A percentile compares a stretch with the other conserved stretches of the same genome.
Evolutionary conservation across 2,888 invertebrate genomes (phyloP).

Genomic region (Hoplodrina blanda): DNA sequence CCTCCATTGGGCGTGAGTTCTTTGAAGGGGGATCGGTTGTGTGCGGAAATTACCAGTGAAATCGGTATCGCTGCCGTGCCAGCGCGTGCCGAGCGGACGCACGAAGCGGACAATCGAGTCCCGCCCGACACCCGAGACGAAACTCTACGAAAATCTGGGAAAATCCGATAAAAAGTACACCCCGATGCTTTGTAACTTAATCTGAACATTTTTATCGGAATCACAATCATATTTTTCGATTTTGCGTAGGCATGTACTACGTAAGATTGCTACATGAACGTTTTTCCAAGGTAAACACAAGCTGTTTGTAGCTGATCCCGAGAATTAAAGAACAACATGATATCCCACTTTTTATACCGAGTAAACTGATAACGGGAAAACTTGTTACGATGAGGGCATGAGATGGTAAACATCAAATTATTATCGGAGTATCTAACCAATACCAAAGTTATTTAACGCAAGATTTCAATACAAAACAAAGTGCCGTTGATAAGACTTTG

Average conservation of each 20-base stretch:
- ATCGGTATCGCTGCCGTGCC: conserved; percentile 73
- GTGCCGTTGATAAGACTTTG: neutral
- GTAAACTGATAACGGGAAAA: conserved; percentile 27
- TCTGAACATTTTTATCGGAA: conserved; percentile 27
- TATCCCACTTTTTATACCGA: conserved; percentile 15
- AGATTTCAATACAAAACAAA: conserved; percentile 8
- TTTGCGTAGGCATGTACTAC: neutral
- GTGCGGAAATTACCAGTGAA: conserved; percentile 84
- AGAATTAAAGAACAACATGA: conserved; percentile 49
- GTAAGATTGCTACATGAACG: conserved; percentile 8
- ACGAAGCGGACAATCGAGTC: conserved; percentile 69
- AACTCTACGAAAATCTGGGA: conserved; percentile 62
- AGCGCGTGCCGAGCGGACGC: conserved; percentile 68
- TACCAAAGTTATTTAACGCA: conserved; percentile 7
- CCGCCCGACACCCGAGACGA: conserved; percentile 47
- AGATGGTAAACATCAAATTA: conserved; percentile 32
- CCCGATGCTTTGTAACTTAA: conserved; percentile 20
- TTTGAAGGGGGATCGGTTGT: conserved; percentile 70
- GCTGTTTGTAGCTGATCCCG: conserved; percentile 16
- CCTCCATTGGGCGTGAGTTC: conserved; percentile 76
- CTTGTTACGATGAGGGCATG: conserved; percentile 6
- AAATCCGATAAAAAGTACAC: conserved; percentile 61
- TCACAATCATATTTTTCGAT: conserved; percentile 16
- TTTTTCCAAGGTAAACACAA: conserved; percentile 15
- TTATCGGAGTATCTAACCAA: conserved; percentile 12